Evolutionary conservation across 2,797 vertebrate species (phyloP).

Genomic region (Melanotaenia maccullochi): DNA sequence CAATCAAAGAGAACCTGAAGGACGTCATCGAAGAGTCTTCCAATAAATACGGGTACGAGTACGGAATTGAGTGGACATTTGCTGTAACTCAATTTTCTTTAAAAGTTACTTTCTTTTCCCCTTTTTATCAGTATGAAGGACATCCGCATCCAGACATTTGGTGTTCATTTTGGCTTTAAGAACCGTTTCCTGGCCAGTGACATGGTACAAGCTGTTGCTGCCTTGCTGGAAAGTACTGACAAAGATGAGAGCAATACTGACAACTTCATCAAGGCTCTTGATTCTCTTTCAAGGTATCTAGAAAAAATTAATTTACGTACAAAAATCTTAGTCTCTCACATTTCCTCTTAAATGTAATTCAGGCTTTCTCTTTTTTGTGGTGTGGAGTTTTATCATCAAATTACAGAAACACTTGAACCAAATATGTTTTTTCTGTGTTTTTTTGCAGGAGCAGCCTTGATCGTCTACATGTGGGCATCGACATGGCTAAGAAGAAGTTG

Average conservation of each 20-base stretch:
- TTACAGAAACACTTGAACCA: not conserved
- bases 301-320: fast-evolving
- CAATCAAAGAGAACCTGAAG: constrained; percentile 94
- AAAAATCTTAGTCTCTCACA: not conserved
- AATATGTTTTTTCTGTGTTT: not conserved
- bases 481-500: constrained; percentile 93
- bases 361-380: not conserved
- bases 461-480: constrained; percentile 89
- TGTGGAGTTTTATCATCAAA: not conserved
- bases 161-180: constrained; percentile 96
- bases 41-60: constrained; percentile 93
- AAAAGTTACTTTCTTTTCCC: not conserved
- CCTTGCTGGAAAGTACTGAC: constrained; percentile 92
- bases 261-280: constrained; percentile 95
- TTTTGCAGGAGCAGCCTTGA: constrained; percentile 89
- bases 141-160: constrained; percentile 95
- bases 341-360: not conserved
- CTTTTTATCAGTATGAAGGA: constrained; percentile 90
- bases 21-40: constrained; percentile 98
- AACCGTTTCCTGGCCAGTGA: constrained; percentile 96
- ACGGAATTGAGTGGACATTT: not conserved
- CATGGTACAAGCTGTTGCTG: constrained; percentile 89
- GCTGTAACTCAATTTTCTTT: not conserved
- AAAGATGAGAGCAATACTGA: constrained; percentile 85
- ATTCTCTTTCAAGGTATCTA: constrained; percentile 92